Evolutionary conservation across 2,888 invertebrate species (phyloP).

Genomic region (Eristalis intricaria): DNA sequence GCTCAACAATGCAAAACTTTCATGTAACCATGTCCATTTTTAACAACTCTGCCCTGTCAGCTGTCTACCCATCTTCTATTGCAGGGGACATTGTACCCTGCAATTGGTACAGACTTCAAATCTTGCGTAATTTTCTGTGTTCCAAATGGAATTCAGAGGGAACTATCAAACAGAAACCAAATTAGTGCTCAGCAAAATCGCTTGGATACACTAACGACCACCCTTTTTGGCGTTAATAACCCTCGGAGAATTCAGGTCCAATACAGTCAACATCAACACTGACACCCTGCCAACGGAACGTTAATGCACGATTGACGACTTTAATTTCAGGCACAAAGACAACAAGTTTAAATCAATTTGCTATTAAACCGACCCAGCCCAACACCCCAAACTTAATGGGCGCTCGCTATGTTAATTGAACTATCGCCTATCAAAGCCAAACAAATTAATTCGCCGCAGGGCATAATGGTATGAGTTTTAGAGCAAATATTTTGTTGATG

Average conservation of each 20-base stretch:
- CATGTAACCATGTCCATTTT: too few relatives aligned
- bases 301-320: neutral
- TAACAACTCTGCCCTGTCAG: too few relatives aligned
- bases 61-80: too few relatives aligned
- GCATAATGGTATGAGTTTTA: neutral
- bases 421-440: slow-evolving; percentile 30
- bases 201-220: neutral
- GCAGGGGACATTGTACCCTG: too few relatives aligned
- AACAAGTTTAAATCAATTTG: slow-evolving; percentile 22
- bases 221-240: neutral
- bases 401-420: slow-evolving; percentile 38
- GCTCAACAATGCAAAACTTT: too few relatives aligned
- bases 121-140: too few relatives aligned
- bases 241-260: neutral
- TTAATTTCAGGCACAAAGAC: slow-evolving; percentile 29
- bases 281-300: neutral
- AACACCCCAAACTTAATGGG: neutral
- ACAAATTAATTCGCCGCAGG: slow-evolving; percentile 33
- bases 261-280: neutral
- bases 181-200: neutral
- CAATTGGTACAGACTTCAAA: too few relatives aligned
- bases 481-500: slow-evolving; percentile 22
- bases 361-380: slow-evolving; percentile 14
- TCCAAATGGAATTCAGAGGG: too few relatives aligned
- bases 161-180: neutral